Percentiles rank a stretch among this genome's conserved stretches.
Evolutionary conservation across 1,140 invertebrate species (phyloP).

Genomic region (Pseudachorutes palmiensis): DNA sequence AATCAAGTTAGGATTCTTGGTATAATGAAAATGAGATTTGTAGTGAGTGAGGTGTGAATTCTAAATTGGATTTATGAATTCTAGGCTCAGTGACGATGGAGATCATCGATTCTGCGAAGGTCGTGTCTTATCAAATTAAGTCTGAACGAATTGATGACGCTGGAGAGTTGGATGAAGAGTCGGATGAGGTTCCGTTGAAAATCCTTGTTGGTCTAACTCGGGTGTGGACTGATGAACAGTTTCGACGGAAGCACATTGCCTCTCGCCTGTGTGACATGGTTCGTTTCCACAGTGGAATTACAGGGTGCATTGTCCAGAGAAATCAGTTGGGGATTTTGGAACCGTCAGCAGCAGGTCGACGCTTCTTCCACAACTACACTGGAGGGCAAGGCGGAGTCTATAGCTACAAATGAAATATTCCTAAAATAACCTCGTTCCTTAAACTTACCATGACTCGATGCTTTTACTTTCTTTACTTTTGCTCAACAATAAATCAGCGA

Average conservation of each 20-base stretch:
- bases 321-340: constrained; percentile 33
- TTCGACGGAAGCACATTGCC: constrained; percentile 31
- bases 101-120: constrained; percentile 1
- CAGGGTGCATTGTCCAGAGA: constrained; percentile 24
- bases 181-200: no score
- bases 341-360: constrained; percentile 29
- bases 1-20: constrained; percentile 31
- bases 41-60: neutral
- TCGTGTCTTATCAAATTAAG: neutral
- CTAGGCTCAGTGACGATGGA: constrained; percentile 31
- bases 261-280: constrained; percentile 24
- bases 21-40: constrained; percentile 2
- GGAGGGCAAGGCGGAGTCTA: constrained; percentile 19
- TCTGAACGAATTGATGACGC: neutral
- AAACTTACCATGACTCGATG: no score
- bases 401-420: constrained; percentile 27
- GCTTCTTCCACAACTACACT: constrained; percentile 30
- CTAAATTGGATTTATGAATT: constrained; percentile 5
- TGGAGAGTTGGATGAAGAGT: neutral
- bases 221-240: constrained; percentile 33
- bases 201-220: constrained; percentile 26
- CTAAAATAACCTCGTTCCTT: no score
- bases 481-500: no score
- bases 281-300: constrained; percentile 29
- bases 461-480: no score